Conservation (phyloP, 1,140 invertebrate genomes). For the Zaprionus kolodkinae region DNA sequence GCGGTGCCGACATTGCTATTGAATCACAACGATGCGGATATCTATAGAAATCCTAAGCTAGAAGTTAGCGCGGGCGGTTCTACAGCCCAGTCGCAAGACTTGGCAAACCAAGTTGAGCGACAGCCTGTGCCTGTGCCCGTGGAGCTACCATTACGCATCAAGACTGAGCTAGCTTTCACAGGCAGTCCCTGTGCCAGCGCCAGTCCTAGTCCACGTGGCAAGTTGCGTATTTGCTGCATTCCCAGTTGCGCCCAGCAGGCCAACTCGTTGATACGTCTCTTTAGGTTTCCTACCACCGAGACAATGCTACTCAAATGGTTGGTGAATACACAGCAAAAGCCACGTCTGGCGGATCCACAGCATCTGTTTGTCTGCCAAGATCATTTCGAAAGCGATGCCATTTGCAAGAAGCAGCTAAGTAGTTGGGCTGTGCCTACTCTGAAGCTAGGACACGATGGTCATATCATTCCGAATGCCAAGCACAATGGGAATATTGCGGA, state of each 20-base stretch:
- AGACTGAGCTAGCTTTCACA: constrained; percentile 41
- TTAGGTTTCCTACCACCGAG: constrained; percentile 57
- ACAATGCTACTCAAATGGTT: constrained; percentile 64
- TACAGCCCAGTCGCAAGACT: not conserved
- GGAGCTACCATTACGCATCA: constrained; percentile 41
- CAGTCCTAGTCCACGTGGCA: constrained; percentile 59
- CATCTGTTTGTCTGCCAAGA: constrained; percentile 63
- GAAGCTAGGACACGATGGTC: constrained; percentile 65
- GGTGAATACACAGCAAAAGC: constrained; percentile 64
- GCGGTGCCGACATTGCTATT: constrained; percentile 69
- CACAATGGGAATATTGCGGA: constrained; percentile 66
- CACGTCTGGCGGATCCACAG: constrained; percentile 50
- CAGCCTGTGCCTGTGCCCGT: not conserved
- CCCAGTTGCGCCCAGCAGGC: constrained; percentile 50
- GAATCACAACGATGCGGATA: constrained; percentile 56
- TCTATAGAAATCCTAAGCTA: constrained; percentile 46
- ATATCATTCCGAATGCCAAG: constrained; percentile 61
- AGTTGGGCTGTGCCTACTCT: constrained; percentile 72
- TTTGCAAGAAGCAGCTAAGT: constrained; percentile 63
- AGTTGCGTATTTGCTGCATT: constrained; percentile 64
- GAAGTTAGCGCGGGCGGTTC: not conserved
- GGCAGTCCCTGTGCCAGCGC: constrained; percentile 59
- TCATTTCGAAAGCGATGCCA: constrained; percentile 73
- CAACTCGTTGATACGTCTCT: constrained; percentile 48
- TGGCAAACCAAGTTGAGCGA: not conserved